Evolutionary conservation across 2,113 vertebrate genomes (phyloP).

Genomic region (Ranitomeya variabilis): DNA sequence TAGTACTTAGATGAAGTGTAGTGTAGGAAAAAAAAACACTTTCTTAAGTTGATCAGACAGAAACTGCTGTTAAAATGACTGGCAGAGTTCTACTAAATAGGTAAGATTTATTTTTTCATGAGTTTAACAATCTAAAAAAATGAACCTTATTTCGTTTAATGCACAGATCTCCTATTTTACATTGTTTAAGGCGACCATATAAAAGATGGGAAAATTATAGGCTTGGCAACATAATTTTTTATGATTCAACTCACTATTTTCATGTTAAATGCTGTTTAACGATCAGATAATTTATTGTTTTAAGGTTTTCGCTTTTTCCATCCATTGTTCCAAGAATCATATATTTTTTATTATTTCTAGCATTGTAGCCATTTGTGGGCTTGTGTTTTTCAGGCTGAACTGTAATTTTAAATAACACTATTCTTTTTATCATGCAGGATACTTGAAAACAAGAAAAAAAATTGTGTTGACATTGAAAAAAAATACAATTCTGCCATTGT

Average conservation of each 20-base stretch:
- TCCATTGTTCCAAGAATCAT: too few relatives aligned
- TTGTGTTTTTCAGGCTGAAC: too few relatives aligned
- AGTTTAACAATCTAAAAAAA: neutral
- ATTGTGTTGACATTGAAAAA: too few relatives aligned
- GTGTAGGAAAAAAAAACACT: neutral
- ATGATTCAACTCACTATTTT: neutral
- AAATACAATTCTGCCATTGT: too few relatives aligned
- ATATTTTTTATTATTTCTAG: too few relatives aligned
- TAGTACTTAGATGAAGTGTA: neutral
- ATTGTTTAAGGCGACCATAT: neutral
- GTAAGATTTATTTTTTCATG: neutral
- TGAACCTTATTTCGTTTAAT: neutral
- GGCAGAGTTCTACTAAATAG: neutral
- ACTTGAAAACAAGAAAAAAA: too few relatives aligned
- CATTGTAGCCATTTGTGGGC: too few relatives aligned
- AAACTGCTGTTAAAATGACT: neutral
- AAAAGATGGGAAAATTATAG: neutral
- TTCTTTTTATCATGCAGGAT: too few relatives aligned
- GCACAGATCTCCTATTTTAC: neutral
- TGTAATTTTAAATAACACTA: too few relatives aligned
- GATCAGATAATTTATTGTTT: too few relatives aligned
- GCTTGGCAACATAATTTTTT: neutral
- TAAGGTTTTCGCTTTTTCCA: too few relatives aligned
- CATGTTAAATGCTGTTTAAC: too few relatives aligned
- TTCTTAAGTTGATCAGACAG: neutral